Conservation (phyloP, 2,888 invertebrate genomes). For the Limnephilus auricula region DNA sequence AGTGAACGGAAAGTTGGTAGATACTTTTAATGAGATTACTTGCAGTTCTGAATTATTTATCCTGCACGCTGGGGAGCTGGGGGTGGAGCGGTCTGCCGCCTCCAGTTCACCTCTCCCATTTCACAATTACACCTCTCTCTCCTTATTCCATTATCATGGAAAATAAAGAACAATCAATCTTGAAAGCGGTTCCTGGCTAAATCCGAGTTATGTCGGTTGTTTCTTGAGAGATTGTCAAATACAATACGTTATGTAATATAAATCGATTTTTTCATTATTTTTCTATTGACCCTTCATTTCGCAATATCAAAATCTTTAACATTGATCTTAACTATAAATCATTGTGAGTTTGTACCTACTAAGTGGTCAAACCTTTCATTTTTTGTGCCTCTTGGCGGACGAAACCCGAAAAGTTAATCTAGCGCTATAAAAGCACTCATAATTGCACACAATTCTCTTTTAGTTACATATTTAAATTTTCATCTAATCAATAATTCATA, state of each 20-base stretch:
- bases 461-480: background rate
- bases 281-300: no score
- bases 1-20: background rate
- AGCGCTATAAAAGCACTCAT: no score
- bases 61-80: background rate
- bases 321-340: no score
- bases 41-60: constrained; percentile 6
- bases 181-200: background rate
- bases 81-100: background rate
- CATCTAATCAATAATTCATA: background rate
- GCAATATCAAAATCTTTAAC: no score
- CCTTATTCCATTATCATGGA: background rate
- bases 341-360: no score
- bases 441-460: background rate
- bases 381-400: no score
- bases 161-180: background rate
- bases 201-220: background rate
- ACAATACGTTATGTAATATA: background rate
- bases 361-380: no score
- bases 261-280: background rate
- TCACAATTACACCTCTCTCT: background rate
- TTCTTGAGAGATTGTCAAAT: background rate
- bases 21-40: constrained; percentile 25
- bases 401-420: no score
- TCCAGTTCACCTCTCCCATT: background rate